Conservation (phyloP, 2,113 vertebrate genomes). For the Phainopepla nitens region DNA sequence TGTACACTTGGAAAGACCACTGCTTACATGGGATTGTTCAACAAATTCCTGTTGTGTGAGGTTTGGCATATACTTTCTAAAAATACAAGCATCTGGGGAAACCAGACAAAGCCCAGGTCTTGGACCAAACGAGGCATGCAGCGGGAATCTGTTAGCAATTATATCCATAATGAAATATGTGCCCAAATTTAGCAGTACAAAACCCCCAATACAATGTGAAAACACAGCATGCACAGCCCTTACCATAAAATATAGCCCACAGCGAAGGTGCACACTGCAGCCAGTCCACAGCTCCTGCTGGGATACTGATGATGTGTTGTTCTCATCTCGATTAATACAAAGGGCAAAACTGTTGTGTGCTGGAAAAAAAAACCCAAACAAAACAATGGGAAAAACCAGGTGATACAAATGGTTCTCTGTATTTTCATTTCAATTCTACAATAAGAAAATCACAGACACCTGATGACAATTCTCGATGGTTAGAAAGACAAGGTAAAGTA, state of each 20-base stretch:
- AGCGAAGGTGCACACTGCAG: slow-evolving; percentile 87
- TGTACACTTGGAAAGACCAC: slow-evolving; percentile 71
- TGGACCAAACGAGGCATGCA: slow-evolving; percentile 67
- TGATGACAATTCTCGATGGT: not conserved
- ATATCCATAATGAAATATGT: slow-evolving; percentile 71
- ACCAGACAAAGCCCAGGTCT: slow-evolving; percentile 77
- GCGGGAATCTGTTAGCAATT: slow-evolving; percentile 72
- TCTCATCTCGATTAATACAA: slow-evolving; percentile 99
- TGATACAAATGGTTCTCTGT: slow-evolving; percentile 31
- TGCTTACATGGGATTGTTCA: slow-evolving; percentile 78
- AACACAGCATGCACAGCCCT: slow-evolving; percentile 60
- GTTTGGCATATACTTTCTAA: slow-evolving; percentile 77
- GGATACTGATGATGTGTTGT: slow-evolving; percentile 93
- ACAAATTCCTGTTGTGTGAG: slow-evolving; percentile 80
- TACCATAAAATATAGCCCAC: slow-evolving; percentile 95
- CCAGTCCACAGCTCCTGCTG: slow-evolving; percentile 85
- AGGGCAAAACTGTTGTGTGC: slow-evolving; percentile 97
- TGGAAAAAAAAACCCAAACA: slow-evolving; percentile 54
- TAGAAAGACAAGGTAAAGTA: not conserved
- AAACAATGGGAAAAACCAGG: slow-evolving; percentile 32
- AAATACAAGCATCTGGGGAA: slow-evolving; percentile 78
- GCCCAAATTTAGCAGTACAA: slow-evolving; percentile 70
- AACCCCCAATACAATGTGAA: slow-evolving; percentile 54
- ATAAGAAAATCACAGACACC: not conserved
- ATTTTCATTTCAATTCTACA: not conserved